A percentile compares a stretch with the other conserved stretches of the same genome.
Evolutionary conservation across 2,113 vertebrate species (phyloP).

Genomic region (Pelmatolapia mariae): DNA sequence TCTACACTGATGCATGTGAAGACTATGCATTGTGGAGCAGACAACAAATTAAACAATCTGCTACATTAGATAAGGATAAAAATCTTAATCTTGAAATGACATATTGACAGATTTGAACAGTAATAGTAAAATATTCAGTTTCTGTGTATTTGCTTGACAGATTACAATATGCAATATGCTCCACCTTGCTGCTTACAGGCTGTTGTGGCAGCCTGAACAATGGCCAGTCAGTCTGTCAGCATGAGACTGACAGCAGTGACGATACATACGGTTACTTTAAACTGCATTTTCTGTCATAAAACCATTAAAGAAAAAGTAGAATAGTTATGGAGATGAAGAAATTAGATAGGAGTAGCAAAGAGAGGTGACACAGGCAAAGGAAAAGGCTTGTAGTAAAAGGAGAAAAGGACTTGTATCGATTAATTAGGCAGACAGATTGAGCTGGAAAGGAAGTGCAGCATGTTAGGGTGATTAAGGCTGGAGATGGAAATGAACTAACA

Average conservation of each 20-base stretch:
- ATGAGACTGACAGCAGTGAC: neutral
- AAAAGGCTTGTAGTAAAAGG: neutral
- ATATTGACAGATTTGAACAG: neutral
- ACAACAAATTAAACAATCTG: neutral
- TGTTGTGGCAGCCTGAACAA: neutral
- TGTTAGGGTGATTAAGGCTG: neutral
- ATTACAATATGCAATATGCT: neutral
- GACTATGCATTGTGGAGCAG: neutral
- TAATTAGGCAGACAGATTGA: neutral
- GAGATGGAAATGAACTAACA: neutral
- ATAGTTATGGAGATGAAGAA: neutral
- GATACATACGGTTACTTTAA: neutral
- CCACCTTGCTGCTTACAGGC: neutral
- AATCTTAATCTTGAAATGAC: neutral
- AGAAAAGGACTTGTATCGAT: neutral
- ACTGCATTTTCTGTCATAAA: neutral
- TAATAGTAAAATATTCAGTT: neutral
- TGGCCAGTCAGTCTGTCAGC: neutral
- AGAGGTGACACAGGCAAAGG: neutral
- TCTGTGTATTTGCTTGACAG: neutral
- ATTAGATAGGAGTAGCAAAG: neutral
- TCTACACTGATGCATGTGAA: neutral
- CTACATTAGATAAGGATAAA: neutral
- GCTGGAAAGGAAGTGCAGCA: neutral
- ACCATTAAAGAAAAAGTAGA: neutral